phyloP scores from a whole-genome alignment of 2,113 vertebrate species.

The Miniopterus natalensis region DNA sequence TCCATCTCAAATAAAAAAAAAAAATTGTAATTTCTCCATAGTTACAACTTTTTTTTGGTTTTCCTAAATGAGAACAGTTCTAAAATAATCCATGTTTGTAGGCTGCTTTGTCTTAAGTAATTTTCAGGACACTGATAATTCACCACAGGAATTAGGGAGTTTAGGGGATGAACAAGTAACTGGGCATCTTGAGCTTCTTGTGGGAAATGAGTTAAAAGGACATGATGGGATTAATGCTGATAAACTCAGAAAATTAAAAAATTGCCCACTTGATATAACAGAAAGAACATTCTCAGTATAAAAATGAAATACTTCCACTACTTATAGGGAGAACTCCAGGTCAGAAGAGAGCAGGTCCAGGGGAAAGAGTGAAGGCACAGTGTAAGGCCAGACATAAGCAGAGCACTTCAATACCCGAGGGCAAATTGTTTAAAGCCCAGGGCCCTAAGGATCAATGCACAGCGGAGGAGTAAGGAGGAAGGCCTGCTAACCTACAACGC shows the following conservation, averaged over 20 bases:
- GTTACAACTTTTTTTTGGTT: background rate
- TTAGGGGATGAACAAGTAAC: background rate
- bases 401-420: background rate
- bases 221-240: background rate
- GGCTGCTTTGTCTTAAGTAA: background rate
- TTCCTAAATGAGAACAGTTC: background rate
- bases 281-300: background rate
- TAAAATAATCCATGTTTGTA: slow-evolving; percentile 19
- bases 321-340: background rate
- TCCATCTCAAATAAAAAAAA: background rate
- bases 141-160: background rate
- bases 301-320: slow-evolving; percentile 12
- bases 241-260: slow-evolving; percentile 14
- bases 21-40: background rate
- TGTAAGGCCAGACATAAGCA: background rate
- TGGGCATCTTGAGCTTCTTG: background rate
- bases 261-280: background rate
- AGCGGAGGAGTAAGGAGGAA: background rate
- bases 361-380: background rate
- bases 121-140: background rate
- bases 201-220: background rate
- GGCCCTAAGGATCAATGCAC: background rate
- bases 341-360: background rate
- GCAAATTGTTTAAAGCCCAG: background rate
- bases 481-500: background rate